phyloP scores from a whole-genome alignment of 2,113 vertebrate genomes.

The Cheilinus undulatus region DNA sequence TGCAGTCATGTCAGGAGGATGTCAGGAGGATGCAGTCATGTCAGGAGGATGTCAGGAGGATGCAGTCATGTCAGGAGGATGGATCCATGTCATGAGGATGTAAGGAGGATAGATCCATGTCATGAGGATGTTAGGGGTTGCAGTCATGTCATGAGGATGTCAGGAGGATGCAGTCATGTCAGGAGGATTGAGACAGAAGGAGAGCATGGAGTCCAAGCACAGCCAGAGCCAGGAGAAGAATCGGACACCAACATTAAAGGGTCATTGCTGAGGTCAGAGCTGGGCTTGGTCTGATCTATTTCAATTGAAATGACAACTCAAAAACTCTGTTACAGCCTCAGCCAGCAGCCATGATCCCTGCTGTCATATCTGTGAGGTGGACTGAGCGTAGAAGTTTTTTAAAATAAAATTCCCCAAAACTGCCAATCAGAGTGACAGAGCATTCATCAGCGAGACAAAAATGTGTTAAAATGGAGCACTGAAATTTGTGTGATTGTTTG shows the following conservation, averaged over 20 bases:
- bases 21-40: neutral
- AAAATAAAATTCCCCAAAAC: too few species aligned
- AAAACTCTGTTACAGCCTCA: neutral
- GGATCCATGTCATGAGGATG: neutral
- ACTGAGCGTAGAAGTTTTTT: too few species aligned
- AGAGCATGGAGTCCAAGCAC: neutral
- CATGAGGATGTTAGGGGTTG: too few species aligned
- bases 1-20: neutral
- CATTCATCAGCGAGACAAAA: too few species aligned
- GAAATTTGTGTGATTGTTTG: too few species aligned
- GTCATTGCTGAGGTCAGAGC: neutral
- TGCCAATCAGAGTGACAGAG: too few species aligned
- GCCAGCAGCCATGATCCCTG: too few species aligned
- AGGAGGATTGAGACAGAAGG: slow-evolving; percentile 12
- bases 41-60: too few species aligned
- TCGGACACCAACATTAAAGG: slow-evolving; percentile 1
- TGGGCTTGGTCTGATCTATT: neutral
- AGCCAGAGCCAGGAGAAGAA: neutral
- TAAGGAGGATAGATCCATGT: neutral
- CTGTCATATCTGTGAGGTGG: too few species aligned
- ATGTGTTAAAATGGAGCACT: too few species aligned
- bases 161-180: neutral
- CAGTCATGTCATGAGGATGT: too few species aligned
- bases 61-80: too few species aligned
- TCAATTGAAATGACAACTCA: neutral